Percentiles rank a stretch among this genome's conserved stretches.
These are phyloP conservation scores for Pantherophis vulpinus DNA, from an alignment of 2,797 vertebrate species.

Conservation along the genomic window DNA sequence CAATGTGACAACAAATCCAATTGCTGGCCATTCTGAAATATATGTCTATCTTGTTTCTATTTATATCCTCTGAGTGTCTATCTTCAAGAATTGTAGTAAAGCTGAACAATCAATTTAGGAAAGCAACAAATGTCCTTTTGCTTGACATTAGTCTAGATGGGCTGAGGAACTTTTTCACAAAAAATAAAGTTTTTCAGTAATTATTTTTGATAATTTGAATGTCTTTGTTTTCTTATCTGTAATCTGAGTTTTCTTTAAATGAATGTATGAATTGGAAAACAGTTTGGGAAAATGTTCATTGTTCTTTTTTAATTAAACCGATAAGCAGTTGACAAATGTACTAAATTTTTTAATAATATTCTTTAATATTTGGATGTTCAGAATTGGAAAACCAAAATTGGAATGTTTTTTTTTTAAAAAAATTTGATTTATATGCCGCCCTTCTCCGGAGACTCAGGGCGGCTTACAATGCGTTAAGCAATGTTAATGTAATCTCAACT, in stretches of 20 bases:
- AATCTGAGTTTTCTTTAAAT: neutral
- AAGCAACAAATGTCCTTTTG: neutral
- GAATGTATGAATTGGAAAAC: neutral
- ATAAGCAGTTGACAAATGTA: neutral
- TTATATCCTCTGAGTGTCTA: neutral
- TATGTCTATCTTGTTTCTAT: neutral
- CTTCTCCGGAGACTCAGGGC: too few species aligned
- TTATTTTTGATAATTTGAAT: neutral
- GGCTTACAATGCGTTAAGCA: too few species aligned
- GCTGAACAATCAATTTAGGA: neutral
- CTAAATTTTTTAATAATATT: neutral
- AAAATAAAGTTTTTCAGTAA: neutral
- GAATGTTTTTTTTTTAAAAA: neutral
- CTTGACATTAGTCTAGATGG: neutral
- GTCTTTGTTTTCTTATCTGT: neutral
- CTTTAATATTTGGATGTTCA: neutral
- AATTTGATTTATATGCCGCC: too few species aligned
- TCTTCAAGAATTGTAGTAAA: neutral
- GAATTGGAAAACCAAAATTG: neutral
- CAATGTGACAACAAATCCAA: neutral
- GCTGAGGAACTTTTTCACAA: neutral
- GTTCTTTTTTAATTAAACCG: neutral
- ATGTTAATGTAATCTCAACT: neutral
- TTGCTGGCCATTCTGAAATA: neutral
- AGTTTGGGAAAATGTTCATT: neutral